These are phyloP conservation scores for Temnothorax nylanderi DNA, from an alignment of 1,140 invertebrate species.

Conservation along the genomic window DNA sequence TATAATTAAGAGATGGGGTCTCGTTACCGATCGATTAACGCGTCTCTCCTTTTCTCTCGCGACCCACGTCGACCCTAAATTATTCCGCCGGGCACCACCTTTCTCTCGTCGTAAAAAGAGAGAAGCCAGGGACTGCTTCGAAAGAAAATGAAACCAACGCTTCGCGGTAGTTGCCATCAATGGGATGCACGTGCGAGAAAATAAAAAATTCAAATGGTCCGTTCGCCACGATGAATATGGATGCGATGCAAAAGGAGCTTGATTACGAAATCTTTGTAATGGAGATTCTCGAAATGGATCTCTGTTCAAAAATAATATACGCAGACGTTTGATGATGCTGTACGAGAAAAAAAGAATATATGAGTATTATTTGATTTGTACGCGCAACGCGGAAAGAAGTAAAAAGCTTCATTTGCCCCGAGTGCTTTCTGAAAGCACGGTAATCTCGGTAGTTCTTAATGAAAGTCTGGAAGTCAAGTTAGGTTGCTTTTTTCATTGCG, in stretches of 20 bases:
- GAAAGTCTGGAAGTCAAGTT: slow-evolving; percentile 5
- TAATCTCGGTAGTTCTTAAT: slow-evolving; percentile 54
- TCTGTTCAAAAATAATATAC: slow-evolving; percentile 66
- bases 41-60: slow-evolving; percentile 6
- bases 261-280: slow-evolving; percentile 66
- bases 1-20: slow-evolving; percentile 31
- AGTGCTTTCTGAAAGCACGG: slow-evolving; percentile 20
- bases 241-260: slow-evolving; percentile 56
- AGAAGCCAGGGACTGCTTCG: background rate
- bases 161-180: slow-evolving; percentile 63
- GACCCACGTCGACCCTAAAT: slow-evolving; percentile 52
- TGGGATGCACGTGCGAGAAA: slow-evolving; percentile 63
- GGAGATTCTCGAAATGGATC: slow-evolving; percentile 60
- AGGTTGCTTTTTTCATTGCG: slow-evolving; percentile 24
- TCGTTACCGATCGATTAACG: slow-evolving; percentile 31
- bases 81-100: slow-evolving; percentile 45
- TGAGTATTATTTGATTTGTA: slow-evolving; percentile 25
- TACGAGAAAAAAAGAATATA: background rate
- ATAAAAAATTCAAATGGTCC: slow-evolving; percentile 75
- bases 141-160: slow-evolving; percentile 58
- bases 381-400: background rate
- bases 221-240: slow-evolving; percentile 70
- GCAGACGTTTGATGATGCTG: slow-evolving; percentile 3
- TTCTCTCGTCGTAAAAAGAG: background rate
- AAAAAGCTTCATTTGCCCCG: background rate